Evolutionary conservation across 2,797 vertebrate species (phyloP).

Genomic region (Premnoplex brunnescens): DNA sequence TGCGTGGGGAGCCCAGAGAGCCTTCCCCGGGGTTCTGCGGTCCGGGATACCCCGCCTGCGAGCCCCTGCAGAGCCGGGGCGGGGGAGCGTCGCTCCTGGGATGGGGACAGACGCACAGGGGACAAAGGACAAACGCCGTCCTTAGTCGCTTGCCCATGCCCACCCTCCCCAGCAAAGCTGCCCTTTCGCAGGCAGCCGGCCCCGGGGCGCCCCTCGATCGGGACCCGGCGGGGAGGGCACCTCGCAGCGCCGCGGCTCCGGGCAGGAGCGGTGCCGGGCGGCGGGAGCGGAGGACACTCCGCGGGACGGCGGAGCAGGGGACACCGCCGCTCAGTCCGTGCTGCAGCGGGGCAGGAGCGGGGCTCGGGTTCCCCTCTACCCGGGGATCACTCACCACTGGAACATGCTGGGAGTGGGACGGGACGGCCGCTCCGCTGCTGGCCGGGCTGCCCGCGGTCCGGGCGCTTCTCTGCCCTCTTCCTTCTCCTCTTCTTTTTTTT

Average conservation of each 20-base stretch:
- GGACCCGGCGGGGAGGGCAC: background rate
- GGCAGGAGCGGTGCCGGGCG: background rate
- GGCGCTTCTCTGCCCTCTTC: constrained; percentile 36
- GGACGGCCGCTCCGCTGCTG: constrained; percentile 35
- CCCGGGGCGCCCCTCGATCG: background rate
- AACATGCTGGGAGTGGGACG: constrained; percentile 59
- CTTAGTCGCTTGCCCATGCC: background rate
- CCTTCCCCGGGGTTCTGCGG: background rate
- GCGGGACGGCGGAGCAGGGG: background rate
- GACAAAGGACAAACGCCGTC: background rate
- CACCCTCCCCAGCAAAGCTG: background rate
- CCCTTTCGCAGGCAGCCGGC: background rate
- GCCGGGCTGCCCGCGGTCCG: constrained; percentile 39
- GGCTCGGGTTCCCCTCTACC: background rate
- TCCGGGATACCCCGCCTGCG: background rate
- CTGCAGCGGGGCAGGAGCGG: background rate
- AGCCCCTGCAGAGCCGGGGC: background rate
- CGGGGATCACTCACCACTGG: constrained; percentile 53
- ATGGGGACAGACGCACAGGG: background rate
- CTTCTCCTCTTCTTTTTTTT: background rate
- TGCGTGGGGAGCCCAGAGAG: background rate
- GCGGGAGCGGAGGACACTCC: background rate
- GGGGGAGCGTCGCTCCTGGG: background rate
- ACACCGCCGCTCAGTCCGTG: background rate
- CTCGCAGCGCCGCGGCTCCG: background rate